These are phyloP conservation scores for Empidonax alnorum DNA, from an alignment of 2,113 vertebrate species.

Conservation along the genomic window DNA sequence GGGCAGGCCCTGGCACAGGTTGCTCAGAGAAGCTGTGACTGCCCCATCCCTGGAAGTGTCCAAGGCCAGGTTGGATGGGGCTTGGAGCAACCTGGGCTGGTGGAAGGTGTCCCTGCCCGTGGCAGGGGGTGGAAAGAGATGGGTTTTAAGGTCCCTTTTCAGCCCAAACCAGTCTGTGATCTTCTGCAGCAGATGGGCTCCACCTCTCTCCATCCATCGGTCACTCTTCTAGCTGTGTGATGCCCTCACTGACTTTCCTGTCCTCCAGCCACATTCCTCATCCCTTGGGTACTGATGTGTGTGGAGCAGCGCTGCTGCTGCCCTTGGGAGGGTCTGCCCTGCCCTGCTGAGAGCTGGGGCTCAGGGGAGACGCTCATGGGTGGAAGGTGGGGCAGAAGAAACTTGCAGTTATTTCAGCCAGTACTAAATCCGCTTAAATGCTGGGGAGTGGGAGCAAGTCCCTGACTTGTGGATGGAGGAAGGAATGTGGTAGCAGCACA, in stretches of 20 bases:
- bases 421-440: background rate
- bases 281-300: background rate
- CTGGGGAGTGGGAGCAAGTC: background rate
- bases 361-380: background rate
- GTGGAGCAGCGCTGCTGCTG: background rate
- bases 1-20: background rate
- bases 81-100: background rate
- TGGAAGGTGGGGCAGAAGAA: background rate
- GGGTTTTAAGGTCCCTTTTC: background rate
- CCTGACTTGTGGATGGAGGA: background rate
- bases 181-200: background rate
- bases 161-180: background rate
- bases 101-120: background rate
- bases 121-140: background rate
- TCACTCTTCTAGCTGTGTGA: background rate
- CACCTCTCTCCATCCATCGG: rapidly evolving
- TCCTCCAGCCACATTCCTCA: background rate
- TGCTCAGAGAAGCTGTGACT: background rate
- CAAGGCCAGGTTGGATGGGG: rapidly evolving
- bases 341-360: background rate
- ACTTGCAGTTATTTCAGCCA: background rate
- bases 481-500: background rate
- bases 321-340: background rate
- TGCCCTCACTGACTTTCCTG: background rate
- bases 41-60: background rate